phyloP scores from a whole-genome alignment of 2,113 vertebrate genomes.

The Takifugu bimaculatus region DNA sequence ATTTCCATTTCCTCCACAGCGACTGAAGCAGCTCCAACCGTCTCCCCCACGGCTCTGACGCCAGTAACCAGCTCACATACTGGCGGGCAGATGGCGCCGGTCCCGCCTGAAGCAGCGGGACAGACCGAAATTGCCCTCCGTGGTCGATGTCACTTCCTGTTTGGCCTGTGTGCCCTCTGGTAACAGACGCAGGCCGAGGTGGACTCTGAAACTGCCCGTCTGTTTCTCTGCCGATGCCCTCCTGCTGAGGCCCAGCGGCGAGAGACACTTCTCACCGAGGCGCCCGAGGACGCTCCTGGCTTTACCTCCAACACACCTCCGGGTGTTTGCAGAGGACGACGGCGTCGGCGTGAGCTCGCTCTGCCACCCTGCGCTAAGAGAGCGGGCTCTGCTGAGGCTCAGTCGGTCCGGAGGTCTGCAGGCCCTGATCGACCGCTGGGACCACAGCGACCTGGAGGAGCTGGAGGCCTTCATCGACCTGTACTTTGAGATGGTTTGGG shows the following conservation, averaged over 20 bases:
- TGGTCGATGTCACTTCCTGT: conserved; percentile 13
- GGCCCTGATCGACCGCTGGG: conserved; percentile 59
- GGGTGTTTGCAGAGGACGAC: neutral
- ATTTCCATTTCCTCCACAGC: conserved; percentile 35
- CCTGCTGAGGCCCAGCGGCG: neutral
- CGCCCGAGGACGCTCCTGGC: conserved; percentile 15
- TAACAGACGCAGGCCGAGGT: conserved; percentile 8
- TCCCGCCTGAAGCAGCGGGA: conserved; percentile 8
- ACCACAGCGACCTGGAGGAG: conserved; percentile 62
- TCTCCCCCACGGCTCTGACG: neutral
- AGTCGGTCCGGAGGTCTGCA: conserved; percentile 44
- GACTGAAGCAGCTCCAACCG: neutral
- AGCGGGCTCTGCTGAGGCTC: conserved; percentile 33
- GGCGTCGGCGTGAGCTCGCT: conserved; percentile 7
- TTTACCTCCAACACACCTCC: conserved; percentile 7
- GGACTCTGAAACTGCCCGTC: conserved; percentile 20
- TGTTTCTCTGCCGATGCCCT: neutral
- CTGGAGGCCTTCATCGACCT: conserved; percentile 70
- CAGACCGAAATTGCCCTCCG: neutral
- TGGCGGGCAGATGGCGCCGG: conserved; percentile 11
- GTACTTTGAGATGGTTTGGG: conserved; percentile 64
- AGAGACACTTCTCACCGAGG: neutral
- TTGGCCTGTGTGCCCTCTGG: conserved; percentile 6
- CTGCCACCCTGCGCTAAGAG: conserved; percentile 33
- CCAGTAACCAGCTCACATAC: neutral